Evolutionary conservation across 1,140 invertebrate species (phyloP).

Genomic region (Chironomus striatipennis): DNA sequence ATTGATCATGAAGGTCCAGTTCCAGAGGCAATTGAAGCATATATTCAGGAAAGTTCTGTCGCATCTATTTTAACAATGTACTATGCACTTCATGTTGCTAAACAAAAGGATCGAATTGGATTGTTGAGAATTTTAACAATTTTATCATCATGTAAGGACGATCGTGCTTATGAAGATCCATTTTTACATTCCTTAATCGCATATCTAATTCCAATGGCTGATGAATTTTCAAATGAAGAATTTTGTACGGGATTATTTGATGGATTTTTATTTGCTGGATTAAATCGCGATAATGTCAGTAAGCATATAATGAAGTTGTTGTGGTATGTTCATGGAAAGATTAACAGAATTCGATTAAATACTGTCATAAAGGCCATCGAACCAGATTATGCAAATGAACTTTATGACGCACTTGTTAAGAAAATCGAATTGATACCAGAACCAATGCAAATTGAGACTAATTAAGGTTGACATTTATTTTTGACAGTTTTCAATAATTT

Average conservation of each 20-base stretch:
- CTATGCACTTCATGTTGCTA: conserved; percentile 80
- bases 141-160: conserved; percentile 81
- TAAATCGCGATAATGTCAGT: conserved; percentile 85
- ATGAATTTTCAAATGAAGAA: conserved; percentile 88
- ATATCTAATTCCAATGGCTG: conserved; percentile 75
- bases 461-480: neutral
- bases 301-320: conserved; percentile 85
- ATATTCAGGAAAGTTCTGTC: conserved; percentile 80
- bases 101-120: conserved; percentile 72
- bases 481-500: no score
- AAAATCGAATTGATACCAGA: conserved; percentile 6
- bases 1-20: conserved; percentile 89
- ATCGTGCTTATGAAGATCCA: conserved; percentile 88
- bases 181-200: conserved; percentile 90
- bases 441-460: neutral
- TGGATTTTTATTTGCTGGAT: conserved; percentile 87
- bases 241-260: conserved; percentile 95
- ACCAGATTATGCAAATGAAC: conserved; percentile 41
- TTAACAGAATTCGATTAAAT: conserved; percentile 65
- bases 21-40: conserved; percentile 85
- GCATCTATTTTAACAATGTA: conserved; percentile 92
- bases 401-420: neutral
- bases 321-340: conserved; percentile 79
- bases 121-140: conserved; percentile 80
- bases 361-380: conserved; percentile 65